Conservation (phyloP, 2,797 vertebrate genomes). For the Micrastur ruficollis region DNA sequence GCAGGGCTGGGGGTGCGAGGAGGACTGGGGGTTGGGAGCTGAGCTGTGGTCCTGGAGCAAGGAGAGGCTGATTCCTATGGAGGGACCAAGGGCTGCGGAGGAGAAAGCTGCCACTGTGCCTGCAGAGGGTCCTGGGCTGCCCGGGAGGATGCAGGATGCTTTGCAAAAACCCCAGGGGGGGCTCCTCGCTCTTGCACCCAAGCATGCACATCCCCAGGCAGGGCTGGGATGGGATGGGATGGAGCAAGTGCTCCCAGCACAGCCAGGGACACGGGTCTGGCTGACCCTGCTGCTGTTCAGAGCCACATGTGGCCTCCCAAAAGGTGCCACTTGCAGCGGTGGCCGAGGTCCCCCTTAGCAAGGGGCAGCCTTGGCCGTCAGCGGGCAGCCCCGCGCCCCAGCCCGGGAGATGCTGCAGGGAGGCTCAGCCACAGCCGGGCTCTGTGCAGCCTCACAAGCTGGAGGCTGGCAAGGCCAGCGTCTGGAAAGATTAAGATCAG, state of each 20-base stretch:
- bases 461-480: not conserved
- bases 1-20: not conserved
- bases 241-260: not conserved
- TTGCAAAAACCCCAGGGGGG: not conserved
- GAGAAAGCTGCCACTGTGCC: not conserved
- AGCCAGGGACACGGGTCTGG: fast-evolving
- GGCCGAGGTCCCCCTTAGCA: fast-evolving
- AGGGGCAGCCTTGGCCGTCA: not conserved
- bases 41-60: not conserved
- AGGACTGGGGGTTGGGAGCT: fast-evolving
- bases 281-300: not conserved
- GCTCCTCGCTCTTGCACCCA: not conserved
- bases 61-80: not conserved
- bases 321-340: fast-evolving
- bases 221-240: not conserved
- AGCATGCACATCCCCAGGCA: fast-evolving
- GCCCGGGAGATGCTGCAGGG: not conserved
- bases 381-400: not conserved
- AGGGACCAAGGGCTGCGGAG: fast-evolving
- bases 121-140: not conserved
- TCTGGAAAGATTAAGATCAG: not conserved
- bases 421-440: not conserved
- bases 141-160: not conserved
- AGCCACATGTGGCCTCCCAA: fast-evolving
- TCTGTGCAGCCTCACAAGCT: not conserved